These are phyloP conservation scores for Ischnus inquisitorius DNA, from an alignment of 2,888 invertebrate species.

Conservation along the genomic window DNA sequence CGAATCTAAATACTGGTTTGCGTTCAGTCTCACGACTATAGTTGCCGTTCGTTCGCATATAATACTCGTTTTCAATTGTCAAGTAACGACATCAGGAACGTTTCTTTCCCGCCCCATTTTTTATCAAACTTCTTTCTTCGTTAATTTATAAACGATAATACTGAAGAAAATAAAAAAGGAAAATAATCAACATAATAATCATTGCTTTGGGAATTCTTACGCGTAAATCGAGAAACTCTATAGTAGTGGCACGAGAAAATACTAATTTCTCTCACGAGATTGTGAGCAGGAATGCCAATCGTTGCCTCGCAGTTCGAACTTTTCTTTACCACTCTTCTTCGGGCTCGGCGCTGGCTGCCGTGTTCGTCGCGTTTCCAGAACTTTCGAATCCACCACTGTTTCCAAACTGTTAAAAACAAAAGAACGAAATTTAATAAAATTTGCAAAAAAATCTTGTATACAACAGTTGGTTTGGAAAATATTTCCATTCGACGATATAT, in stretches of 20 bases:
- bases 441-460: too few relatives aligned
- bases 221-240: conserved; percentile 17
- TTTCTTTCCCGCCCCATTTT: conserved; percentile 3
- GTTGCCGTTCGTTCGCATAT: not conserved
- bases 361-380: conserved; percentile 68
- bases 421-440: not conserved
- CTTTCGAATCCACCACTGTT: conserved; percentile 75
- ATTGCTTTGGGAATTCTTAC: conserved; percentile 39
- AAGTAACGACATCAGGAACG: conserved; percentile 20
- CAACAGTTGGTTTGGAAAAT: too few relatives aligned
- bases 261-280: conserved; percentile 5
- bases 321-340: conserved; percentile 87
- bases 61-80: conserved; percentile 8
- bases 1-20: not conserved
- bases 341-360: conserved; percentile 84
- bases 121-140: not conserved
- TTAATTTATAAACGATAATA: conserved; percentile 27
- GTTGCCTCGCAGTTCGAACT: not conserved
- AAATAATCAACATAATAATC: conserved; percentile 22
- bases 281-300: not conserved
- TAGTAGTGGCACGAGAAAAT: not conserved
- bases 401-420: conserved; percentile 69
- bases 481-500: too few relatives aligned
- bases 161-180: conserved; percentile 32
- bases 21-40: not conserved